A percentile compares a stretch with the other conserved stretches of the same genome.
Evolutionary conservation across 2,113 vertebrate species (phyloP).

Genomic region (Tiliqua scincoides): DNA sequence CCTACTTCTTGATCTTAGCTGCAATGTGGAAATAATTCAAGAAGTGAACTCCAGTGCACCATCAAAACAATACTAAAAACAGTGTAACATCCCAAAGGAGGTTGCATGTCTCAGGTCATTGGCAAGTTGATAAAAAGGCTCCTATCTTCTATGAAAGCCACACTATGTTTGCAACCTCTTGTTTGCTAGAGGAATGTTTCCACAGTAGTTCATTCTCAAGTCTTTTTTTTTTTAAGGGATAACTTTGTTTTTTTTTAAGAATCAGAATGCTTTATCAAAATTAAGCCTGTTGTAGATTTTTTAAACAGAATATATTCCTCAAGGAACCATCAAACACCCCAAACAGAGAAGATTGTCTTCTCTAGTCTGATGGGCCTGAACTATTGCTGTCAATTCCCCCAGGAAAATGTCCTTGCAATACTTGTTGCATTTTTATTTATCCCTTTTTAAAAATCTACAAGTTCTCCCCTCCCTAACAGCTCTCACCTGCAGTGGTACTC

Average conservation of each 20-base stretch:
- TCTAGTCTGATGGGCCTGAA: background rate
- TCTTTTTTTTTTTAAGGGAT: accelerated
- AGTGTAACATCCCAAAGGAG: constrained; percentile 41
- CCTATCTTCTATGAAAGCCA: constrained; percentile 39
- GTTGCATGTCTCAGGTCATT: constrained; percentile 41
- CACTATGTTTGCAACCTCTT: constrained; percentile 48
- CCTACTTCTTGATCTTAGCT: background rate
- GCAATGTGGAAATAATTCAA: constrained; percentile 32
- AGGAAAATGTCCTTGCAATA: background rate
- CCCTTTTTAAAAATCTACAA: too few species aligned
- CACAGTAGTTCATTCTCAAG: background rate
- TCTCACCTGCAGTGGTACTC: too few species aligned
- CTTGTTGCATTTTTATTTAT: background rate
- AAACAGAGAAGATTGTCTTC: background rate
- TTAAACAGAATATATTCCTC: background rate
- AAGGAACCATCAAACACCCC: too few species aligned
- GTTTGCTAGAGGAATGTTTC: constrained; percentile 5
- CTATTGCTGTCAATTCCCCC: background rate
- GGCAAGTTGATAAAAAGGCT: constrained; percentile 38
- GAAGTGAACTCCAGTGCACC: constrained; percentile 18
- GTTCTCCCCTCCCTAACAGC: too few species aligned
- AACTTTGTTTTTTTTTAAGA: constrained; percentile 42
- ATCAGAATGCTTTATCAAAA: background rate
- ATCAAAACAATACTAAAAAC: constrained; percentile 1
- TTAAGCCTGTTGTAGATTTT: background rate